Evolutionary conservation across 2,113 vertebrate genomes (phyloP).

Genomic region (Poeciliopsis occidentalis): DNA sequence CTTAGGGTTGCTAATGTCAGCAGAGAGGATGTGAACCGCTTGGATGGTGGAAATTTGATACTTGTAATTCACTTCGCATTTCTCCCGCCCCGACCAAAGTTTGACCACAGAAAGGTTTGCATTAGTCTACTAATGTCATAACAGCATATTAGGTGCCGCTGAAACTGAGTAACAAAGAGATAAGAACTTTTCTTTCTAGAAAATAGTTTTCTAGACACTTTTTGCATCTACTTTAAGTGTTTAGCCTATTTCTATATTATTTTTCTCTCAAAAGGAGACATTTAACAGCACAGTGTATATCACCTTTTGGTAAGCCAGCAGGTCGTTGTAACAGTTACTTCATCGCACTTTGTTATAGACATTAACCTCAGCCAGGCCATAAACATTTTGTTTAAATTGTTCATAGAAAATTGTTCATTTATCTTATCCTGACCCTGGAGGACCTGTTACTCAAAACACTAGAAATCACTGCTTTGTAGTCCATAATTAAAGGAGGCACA

Average conservation of each 20-base stretch:
- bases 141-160: neutral
- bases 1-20: constrained; percentile 72
- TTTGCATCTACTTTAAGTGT: neutral
- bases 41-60: constrained; percentile 62
- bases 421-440: neutral
- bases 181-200: neutral
- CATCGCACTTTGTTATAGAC: constrained; percentile 44
- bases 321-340: constrained; percentile 9
- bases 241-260: constrained; percentile 10
- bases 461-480: neutral
- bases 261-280: constrained; percentile 26
- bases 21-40: constrained; percentile 72
- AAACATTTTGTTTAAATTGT: constrained; percentile 45
- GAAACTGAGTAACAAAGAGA: neutral
- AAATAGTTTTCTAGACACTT: neutral
- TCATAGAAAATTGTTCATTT: constrained; percentile 31
- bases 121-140: neutral
- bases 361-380: constrained; percentile 49
- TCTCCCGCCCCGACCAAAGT: constrained; percentile 27
- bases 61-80: constrained; percentile 49
- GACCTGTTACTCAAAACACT: constrained; percentile 20
- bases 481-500: constrained; percentile 10
- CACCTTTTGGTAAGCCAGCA: constrained; percentile 46
- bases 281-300: constrained; percentile 17
- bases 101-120: neutral